Evolutionary conservation across 2,888 invertebrate genomes (phyloP), one percentile per base, ranked within the genome.

Genomic region (Ophion ellenae): DNA sequence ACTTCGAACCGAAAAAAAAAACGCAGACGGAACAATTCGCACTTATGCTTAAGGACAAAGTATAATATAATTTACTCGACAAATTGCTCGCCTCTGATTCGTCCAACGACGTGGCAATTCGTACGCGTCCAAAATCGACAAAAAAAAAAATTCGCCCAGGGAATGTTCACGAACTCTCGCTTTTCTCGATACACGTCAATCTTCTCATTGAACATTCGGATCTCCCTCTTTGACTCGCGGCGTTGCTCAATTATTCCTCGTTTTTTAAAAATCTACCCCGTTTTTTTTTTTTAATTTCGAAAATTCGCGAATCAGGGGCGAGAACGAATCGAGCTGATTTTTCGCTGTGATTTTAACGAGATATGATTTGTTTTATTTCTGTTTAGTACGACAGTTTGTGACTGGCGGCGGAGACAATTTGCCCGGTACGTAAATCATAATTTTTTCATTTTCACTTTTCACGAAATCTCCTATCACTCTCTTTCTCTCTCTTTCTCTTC

Each of bases 381-480:
- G 94, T 94, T 94, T 94, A 94, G 94, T 94, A 93, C 94, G 94
- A 94, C 94, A 94, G 92, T 94, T 94, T 94, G 93, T 93, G 94
- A 93, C 94, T 93, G 93, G 94, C 93, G 94, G 94, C 93, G 95
- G 95, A 94, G 94, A 94, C 94, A 94, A 94, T 94, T 94, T 94
- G 93, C 94, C 94, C 94, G 95, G 95, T 95, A 95, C 94, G 95
- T 94, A 94, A 94, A 91, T 93, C 93, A 93, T 91, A 92, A 91
- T 92, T 91, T 92, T 92, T 93, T 91, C 91, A 91, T 92, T 93
- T 92, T 84, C 89, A 91, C 91, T 91, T 90, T 91, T 90, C 89
- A 90, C 90, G 69, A 81, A 84, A 76, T 81, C 36, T 80, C 66
- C 79, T 79, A 59, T 83, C 84, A 80, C 57, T 81, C 47, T 78